Conservation (phyloP, 2,888 invertebrate species). For the Drosophila demipolita region DNA sequence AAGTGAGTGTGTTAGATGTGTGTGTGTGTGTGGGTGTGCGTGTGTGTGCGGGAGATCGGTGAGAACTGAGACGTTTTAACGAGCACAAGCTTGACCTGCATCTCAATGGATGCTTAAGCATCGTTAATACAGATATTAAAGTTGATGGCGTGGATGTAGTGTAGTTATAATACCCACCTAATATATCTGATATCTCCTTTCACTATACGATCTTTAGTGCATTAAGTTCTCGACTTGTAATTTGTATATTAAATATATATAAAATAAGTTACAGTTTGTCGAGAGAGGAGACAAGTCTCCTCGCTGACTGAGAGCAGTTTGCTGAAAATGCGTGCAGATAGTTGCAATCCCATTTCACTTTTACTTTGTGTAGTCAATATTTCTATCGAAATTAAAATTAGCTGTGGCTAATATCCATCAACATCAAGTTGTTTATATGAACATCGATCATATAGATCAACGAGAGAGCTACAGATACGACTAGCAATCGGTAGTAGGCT, state of each 20-base stretch:
- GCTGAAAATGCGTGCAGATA: not conserved
- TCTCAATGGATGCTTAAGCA: conserved; percentile 20
- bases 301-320: not conserved
- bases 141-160: not conserved
- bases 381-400: not conserved
- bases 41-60: not conserved
- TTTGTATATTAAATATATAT: not conserved
- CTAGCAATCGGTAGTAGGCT: not conserved
- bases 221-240: not conserved
- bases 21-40: not conserved
- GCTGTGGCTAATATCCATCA: not conserved
- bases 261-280: not conserved
- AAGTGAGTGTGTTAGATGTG: conserved; percentile 3
- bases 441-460: not conserved
- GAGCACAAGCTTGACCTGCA: conserved; percentile 38
- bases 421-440: no score
- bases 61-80: conserved; percentile 30
- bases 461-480: not conserved
- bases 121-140: conserved; percentile 11
- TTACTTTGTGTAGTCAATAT: not conserved
- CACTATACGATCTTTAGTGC: not conserved
- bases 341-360: not conserved
- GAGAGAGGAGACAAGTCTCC: not conserved
- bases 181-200: not conserved
- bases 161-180: not conserved